Evolutionary conservation across 92 coral and sea anemone genomes (phyloP), one percentile per base, ranked within the genome.

Genomic region (Parazoanthus swiftii): DNA sequence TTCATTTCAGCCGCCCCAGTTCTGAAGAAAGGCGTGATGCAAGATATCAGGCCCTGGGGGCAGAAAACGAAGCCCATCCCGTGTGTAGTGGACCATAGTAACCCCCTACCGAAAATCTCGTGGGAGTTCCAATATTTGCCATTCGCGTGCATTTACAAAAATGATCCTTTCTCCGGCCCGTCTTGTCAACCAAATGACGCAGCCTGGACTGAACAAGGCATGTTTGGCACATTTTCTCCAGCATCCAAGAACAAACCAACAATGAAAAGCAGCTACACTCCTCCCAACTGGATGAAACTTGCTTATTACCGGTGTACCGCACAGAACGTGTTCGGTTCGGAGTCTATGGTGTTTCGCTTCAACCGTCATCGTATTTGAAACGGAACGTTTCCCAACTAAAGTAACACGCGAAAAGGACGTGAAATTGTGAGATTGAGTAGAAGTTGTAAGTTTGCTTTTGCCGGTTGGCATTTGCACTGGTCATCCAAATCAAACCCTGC

Each of bases 1-100:
- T 54, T 56, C 36, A 8, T 80, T 80, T 56, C 43, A 80, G 85
- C 85, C 51, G 85, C 85, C 6, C 85, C 85, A 15, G 85, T 80
- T 54, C 71, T 80, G 11, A 36, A 35, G 15, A 80, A 59, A 59
- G 25, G 13, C 66, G 37, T n/a, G 3, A 20, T 33, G 13, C 14
- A 4, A 20, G 42, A 14, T 9, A 10, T 77, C 25, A 1, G 1
- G 72, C 48, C 85, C 3, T 5, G 1, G 1, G 0, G 0, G 4
- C 1, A 15, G 1, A 0, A 48, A 1, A 0, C 0, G 9, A 50
- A 10, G 37, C 1, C n/a, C 3, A 56, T 80, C 38, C 6, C 3
- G 5, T 80, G 85, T 59, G 23, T 16, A 35, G 85, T 80, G 63
- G 23, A 36, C 38, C 58, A 80, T n/a, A 80, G 85, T 73, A 58